A percentile compares a stretch with the other conserved stretches of the same genome.
phyloP scores from a whole-genome alignment of 2,888 invertebrate genomes.

The Zele albiditarsus region DNA sequence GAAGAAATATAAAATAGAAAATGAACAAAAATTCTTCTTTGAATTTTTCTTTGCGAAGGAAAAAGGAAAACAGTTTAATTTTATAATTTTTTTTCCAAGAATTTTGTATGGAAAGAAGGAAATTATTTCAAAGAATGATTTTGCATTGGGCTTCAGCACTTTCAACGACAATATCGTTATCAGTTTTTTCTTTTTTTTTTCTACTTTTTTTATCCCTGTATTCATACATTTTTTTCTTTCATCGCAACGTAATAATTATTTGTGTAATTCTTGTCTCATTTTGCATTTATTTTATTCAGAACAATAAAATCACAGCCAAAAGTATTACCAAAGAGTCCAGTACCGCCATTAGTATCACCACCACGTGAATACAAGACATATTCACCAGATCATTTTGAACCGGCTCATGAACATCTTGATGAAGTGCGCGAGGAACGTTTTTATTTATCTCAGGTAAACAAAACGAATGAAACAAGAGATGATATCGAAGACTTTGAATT shows the following conservation, averaged over 20 bases:
- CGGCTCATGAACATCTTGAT: conserved; percentile 66
- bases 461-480: background rate
- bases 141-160: conserved; percentile 17
- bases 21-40: too few relatives aligned
- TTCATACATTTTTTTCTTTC: background rate
- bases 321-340: conserved; percentile 69
- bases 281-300: conserved; percentile 48
- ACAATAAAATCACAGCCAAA: conserved; percentile 61
- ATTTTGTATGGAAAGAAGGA: background rate
- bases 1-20: too few relatives aligned
- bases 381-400: conserved; percentile 58
- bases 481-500: background rate
- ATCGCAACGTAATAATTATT: background rate
- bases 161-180: background rate
- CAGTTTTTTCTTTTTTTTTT: background rate
- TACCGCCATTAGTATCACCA: conserved; percentile 58
- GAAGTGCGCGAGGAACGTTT: conserved; percentile 69
- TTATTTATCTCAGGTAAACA: conserved; percentile 67
- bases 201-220: background rate
- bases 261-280: conserved; percentile 32
- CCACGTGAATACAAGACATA: conserved; percentile 58
- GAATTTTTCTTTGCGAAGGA: too few relatives aligned
- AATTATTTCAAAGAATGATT: background rate
- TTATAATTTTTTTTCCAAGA: too few relatives aligned
- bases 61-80: too few relatives aligned